phyloP scores from a whole-genome alignment of 2,797 vertebrate species.

The Taenioides sp. region DNA sequence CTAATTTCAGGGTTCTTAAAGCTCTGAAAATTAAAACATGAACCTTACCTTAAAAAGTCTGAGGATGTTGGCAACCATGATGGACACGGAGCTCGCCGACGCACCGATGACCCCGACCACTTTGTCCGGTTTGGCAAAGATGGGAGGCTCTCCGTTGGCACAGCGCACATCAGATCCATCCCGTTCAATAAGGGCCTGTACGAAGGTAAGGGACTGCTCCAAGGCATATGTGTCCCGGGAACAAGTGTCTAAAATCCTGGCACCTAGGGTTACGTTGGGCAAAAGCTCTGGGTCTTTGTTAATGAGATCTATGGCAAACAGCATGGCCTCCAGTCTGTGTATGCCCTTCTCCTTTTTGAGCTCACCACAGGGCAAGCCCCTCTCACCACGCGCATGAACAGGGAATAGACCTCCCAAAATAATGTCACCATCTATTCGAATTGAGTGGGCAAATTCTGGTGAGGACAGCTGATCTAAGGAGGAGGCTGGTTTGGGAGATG shows the following conservation, averaged over 20 bases:
- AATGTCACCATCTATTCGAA: constrained; percentile 94
- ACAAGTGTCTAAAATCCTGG: constrained; percentile 93
- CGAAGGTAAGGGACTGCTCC: constrained; percentile 90
- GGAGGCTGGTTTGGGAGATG: constrained; percentile 76
- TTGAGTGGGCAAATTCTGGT: constrained; percentile 92
- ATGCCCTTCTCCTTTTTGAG: constrained; percentile 98
- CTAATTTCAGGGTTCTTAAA: too few species aligned
- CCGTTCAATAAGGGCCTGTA: constrained; percentile 91
- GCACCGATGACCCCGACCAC: constrained; percentile 94
- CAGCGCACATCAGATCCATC: constrained; percentile 93
- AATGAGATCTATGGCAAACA: constrained; percentile 95
- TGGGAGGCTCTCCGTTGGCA: constrained; percentile 90
- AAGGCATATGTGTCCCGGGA: constrained; percentile 91
- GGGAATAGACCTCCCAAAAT: constrained; percentile 86
- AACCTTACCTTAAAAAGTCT: constrained; percentile 92
- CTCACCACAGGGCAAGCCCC: constrained; percentile 79
- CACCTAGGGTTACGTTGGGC: constrained; percentile 75
- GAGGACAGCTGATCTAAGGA: constrained; percentile 71
- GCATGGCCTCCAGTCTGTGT: constrained; percentile 95
- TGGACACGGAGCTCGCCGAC: constrained; percentile 89
- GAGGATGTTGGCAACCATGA: constrained; percentile 97
- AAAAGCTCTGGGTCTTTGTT: constrained; percentile 96
- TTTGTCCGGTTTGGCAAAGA: constrained; percentile 94
- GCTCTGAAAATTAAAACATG: neutral
- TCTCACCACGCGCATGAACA: constrained; percentile 74